Evolutionary conservation across 2,797 vertebrate genomes (phyloP).

Genomic region (Danio kyathit): DNA sequence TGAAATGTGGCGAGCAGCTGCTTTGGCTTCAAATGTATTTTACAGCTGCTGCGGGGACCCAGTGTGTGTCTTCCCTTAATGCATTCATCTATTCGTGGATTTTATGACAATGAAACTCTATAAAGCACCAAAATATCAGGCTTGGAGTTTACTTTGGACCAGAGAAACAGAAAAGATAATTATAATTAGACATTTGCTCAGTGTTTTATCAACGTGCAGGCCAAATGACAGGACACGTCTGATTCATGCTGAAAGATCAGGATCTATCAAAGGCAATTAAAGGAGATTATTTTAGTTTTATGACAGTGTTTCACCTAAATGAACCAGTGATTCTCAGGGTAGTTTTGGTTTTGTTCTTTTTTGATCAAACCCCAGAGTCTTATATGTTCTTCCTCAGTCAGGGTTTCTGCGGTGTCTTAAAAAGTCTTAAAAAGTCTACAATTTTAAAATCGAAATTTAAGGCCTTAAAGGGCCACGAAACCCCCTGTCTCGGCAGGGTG

Average conservation of each 20-base stretch:
- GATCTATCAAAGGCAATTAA: constrained; percentile 1
- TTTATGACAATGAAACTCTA: constrained; percentile 78
- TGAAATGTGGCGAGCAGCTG: constrained; percentile 72
- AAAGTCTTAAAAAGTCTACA: too few relatives aligned
- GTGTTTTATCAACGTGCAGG: constrained; percentile 9
- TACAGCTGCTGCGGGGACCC: constrained; percentile 72
- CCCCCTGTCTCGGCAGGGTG: too few relatives aligned
- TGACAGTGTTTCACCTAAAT: background rate
- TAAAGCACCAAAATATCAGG: constrained; percentile 77
- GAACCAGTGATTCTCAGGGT: background rate
- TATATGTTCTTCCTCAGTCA: too few relatives aligned
- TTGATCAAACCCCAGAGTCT: background rate
- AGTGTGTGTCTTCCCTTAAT: constrained; percentile 75
- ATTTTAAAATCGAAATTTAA: too few relatives aligned
- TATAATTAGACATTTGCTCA: constrained; percentile 73
- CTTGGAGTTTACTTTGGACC: constrained; percentile 80
- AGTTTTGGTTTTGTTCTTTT: background rate
- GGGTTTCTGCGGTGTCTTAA: too few relatives aligned
- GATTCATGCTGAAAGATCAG: background rate
- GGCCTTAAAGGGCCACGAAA: too few relatives aligned
- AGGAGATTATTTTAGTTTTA: constrained; percentile 2
- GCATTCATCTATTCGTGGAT: constrained; percentile 80
- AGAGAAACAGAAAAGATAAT: constrained; percentile 66
- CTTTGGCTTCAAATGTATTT: constrained; percentile 77
- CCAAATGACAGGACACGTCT: constrained; percentile 21